These are phyloP conservation scores for Diogma glabrata DNA, from an alignment of 2,888 invertebrate species.

Conservation along the genomic window DNA sequence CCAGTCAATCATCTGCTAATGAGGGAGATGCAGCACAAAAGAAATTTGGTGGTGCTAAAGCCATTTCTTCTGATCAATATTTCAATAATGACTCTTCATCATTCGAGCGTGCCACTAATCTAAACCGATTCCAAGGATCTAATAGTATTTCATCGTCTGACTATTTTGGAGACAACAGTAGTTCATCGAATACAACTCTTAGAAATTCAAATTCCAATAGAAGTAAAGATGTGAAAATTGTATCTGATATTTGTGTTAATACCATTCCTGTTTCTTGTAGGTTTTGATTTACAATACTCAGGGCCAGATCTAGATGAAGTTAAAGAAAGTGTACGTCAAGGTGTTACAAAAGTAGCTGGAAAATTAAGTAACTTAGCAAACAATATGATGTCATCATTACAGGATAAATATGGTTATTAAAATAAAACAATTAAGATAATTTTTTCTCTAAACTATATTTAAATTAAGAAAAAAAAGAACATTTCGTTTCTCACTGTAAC, in stretches of 20 bases:
- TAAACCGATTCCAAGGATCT: conserved; percentile 80
- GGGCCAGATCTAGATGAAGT: conserved; percentile 88
- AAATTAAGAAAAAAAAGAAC: too few species aligned
- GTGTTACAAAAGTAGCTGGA: conserved; percentile 96
- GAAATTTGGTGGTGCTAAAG: conserved; percentile 95
- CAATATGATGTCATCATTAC: conserved; percentile 86
- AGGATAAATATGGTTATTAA: conserved; percentile 64
- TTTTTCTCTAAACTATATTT: too few species aligned
- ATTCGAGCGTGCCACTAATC: conserved; percentile 43
- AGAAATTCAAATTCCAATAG: conserved; percentile 23
- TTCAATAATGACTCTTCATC: conserved; percentile 60
- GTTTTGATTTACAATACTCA: conserved; percentile 36
- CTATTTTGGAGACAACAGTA: conserved; percentile 62
- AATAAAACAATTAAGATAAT: conserved; percentile 17
- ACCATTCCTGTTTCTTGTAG: conserved; percentile 18
- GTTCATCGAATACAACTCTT: conserved; percentile 15
- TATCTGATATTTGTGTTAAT: neutral
- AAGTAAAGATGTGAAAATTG: conserved; percentile 4
- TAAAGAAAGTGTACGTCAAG: conserved; percentile 91
- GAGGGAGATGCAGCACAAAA: conserved; percentile 73
- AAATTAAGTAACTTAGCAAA: conserved; percentile 87
- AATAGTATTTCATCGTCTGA: conserved; percentile 93
- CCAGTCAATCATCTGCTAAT: conserved; percentile 34
- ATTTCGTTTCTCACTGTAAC: too few species aligned
- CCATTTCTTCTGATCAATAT: conserved; percentile 95